A percentile compares a stretch with the other conserved stretches of the same genome.
Evolutionary conservation across 2,113 vertebrate genomes (phyloP).

Genomic region (Ciconia boyciana): DNA sequence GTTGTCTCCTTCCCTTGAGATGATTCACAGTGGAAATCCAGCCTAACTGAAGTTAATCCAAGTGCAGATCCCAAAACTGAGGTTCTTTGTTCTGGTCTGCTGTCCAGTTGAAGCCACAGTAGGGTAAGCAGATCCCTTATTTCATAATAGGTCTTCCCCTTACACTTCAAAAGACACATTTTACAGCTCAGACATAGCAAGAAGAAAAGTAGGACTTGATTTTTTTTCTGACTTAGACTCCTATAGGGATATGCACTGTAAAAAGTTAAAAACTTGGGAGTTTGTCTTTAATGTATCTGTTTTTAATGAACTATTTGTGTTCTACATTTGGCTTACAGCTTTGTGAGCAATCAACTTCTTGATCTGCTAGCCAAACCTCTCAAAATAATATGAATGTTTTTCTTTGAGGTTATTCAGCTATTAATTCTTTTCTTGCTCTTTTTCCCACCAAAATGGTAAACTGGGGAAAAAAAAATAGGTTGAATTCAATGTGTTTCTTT

Average conservation of each 20-base stretch:
- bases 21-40: background rate
- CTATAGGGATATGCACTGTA: background rate
- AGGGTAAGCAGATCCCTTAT: background rate
- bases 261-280: background rate
- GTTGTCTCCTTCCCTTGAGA: background rate
- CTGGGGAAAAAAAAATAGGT: accelerated
- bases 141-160: background rate
- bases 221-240: background rate
- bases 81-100: background rate
- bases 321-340: background rate
- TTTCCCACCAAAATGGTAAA: background rate
- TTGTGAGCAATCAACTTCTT: background rate
- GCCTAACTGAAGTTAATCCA: background rate
- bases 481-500: background rate
- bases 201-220: background rate
- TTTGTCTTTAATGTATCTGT: background rate
- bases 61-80: background rate
- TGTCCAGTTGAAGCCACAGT: background rate
- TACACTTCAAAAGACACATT: background rate
- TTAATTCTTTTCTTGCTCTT: background rate
- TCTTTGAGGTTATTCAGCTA: background rate
- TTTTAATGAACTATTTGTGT: background rate
- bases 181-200: background rate
- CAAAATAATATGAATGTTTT: background rate
- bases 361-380: background rate